Evolutionary conservation across 2,113 vertebrate genomes (phyloP).

Genomic region (Uria lomvia): DNA sequence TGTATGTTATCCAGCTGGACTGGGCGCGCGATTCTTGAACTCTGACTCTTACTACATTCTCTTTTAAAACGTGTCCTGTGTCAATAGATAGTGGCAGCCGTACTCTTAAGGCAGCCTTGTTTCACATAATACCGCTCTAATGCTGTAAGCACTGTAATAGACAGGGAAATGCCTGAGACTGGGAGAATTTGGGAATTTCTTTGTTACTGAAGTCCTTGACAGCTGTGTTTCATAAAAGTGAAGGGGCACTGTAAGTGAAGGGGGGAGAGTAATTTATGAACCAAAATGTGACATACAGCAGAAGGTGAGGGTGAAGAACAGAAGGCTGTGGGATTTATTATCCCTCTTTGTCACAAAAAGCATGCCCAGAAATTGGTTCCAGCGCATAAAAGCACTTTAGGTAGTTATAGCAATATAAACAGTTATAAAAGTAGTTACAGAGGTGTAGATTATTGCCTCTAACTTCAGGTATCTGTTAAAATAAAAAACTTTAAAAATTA

Average conservation of each 20-base stretch:
- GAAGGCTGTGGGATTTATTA: neutral
- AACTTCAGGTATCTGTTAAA: neutral
- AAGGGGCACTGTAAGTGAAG: neutral
- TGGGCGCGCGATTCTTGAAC: neutral
- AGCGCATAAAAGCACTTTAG: neutral
- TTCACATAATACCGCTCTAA: neutral
- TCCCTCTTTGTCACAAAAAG: neutral
- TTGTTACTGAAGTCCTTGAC: neutral
- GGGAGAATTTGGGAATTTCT: neutral
- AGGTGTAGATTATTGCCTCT: neutral
- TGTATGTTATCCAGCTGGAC: slow-evolving; percentile 57
- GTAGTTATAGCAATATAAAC: neutral
- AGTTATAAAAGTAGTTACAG: neutral
- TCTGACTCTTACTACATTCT: neutral
- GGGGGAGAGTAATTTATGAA: neutral
- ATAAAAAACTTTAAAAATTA: neutral
- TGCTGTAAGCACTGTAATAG: neutral
- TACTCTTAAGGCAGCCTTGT: neutral
- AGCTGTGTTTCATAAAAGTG: neutral
- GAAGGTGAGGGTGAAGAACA: neutral
- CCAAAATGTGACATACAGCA: neutral
- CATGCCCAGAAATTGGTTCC: neutral
- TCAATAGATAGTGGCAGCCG: neutral
- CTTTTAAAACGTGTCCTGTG: neutral
- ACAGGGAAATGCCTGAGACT: neutral